phyloP scores from a whole-genome alignment of 2,113 vertebrate species.

The Nothocercus julius region DNA sequence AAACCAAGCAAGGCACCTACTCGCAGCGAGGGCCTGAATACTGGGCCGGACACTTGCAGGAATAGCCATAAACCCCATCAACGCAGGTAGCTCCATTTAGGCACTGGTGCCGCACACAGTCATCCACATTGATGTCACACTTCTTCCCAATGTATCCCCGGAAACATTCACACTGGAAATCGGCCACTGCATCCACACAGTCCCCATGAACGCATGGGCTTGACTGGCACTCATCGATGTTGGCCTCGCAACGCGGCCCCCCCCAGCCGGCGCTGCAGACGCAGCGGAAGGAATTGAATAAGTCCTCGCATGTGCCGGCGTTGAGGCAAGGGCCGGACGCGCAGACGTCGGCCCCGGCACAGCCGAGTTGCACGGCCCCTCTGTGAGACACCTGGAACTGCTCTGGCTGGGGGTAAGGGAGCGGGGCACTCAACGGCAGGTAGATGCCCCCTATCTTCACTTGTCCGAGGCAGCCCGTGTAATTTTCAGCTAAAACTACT shows the following conservation, averaged over 20 bases:
- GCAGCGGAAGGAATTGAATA: slow-evolving; percentile 87
- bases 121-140: slow-evolving; percentile 86
- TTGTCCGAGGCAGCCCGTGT: slow-evolving; percentile 89
- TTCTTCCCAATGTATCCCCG: slow-evolving; percentile 83
- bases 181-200: slow-evolving; percentile 81
- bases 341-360: slow-evolving; percentile 81
- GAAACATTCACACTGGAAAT: slow-evolving; percentile 86
- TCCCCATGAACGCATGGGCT: slow-evolving; percentile 82
- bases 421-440: slow-evolving; percentile 78
- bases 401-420: slow-evolving; percentile 68
- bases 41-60: slow-evolving; percentile 80
- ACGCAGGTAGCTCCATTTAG: slow-evolving; percentile 81
- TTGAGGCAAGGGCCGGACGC: slow-evolving; percentile 84
- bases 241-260: slow-evolving; percentile 81
- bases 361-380: slow-evolving; percentile 75
- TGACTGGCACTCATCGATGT: slow-evolving; percentile 83
- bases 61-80: slow-evolving; percentile 73
- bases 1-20: slow-evolving; percentile 74
- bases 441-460: slow-evolving; percentile 86
- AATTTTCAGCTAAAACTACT: slow-evolving; percentile 85
- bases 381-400: slow-evolving; percentile 72
- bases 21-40: slow-evolving; percentile 84
- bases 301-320: slow-evolving; percentile 83
- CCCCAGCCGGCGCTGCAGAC: slow-evolving; percentile 85
- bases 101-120: slow-evolving; percentile 85